Evolutionary conservation across 1,140 invertebrate genomes (phyloP), one percentile per base, ranked within the genome.

Genomic region (Goniozus legneri): DNA sequence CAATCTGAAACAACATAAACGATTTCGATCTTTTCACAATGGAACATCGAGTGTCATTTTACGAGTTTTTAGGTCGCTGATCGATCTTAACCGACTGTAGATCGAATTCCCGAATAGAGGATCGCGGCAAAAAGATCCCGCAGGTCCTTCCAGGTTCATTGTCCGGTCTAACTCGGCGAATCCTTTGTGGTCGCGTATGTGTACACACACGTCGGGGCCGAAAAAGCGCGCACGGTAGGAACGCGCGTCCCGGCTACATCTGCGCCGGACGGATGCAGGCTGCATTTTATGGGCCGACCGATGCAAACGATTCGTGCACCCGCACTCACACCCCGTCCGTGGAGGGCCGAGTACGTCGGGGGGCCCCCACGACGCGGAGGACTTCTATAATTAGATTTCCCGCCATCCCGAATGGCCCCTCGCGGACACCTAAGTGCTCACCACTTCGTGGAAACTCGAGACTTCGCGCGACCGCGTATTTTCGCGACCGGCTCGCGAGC

Each of bases 331-430:
- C 50, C 48, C 60, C 44, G 36, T 32, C 47, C n/a, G n/a, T n/a
- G n/a, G n/a, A n/a, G n/a, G n/a, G n/a, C n/a, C n/a, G n/a, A n/a
- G n/a, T n/a, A n/a, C n/a, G n/a, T n/a, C n/a, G n/a, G n/a, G n/a
- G n/a, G 39, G 44, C 54, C 41, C 53, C 42, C 50, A 53, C 44
- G 60, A 52, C 56, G 44, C 50, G 52, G 58, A 52, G 59, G 53
- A 60, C 60, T 69, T 71, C 69, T 74, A 74, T 72, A 71, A 72
- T 71, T 72, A 74, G 69, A 74, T 60, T 66, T 62, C 56, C 64
- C 65, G 64, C 52, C 56, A 52, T 34, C 46, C 49, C 62, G n/a
- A n/a, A n/a, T n/a, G n/a, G n/a, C n/a, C n/a, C n/a, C n/a, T n/a
- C n/a, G n/a, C n/a, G n/a, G n/a, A n/a, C n/a, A n/a, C n/a, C n/a